Base-by-base conservation (phyloP, 1,140 invertebrate genomes). In the Procambarus virginalis region DNA sequence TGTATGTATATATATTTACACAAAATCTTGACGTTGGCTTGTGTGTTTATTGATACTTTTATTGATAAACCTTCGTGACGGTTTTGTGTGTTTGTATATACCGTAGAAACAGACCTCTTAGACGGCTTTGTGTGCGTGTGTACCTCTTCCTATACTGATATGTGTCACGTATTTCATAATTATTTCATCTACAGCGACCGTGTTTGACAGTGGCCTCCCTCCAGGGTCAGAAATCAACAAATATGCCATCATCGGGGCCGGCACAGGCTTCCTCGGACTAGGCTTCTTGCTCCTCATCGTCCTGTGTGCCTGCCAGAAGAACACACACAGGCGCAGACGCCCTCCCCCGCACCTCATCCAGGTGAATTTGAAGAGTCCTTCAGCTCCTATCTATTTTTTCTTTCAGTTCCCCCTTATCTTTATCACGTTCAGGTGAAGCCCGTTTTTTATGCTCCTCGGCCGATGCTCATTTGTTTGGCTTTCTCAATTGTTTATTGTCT, bases 191-290 rank as follows among this genome's bases (percentile, higher is more conserved):
- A 70, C 86, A 87, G 86, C 86, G 64, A 68, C 58, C 77, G 86
- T 87, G 86, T 64, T 77, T 87, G 86, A 87, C 68, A 34, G 58
- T 70, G 86, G 78, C 45, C 49, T 81, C 86, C 80, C 86, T 73
- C 68, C 86, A 89, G 86, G 86, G 22, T 89, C 86, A 12, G 96
- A 96, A 34, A 96, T 96, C 92, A 96, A 97, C 93, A 92, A 92
- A 75, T 92, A 91, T 93, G 95, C 95, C 92, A 95, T 97, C 90
- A 95, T 97, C 92, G 95, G 95, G 3, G 83, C 91, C 34, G 91
- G 91, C 55, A 95, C 95, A 58, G 96, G 96, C 3, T 94, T 94
- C 58, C 94, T 95, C 75, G 94, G 96, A 9, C 94, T 96, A 9
- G 94, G 95, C 8, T 92, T 94, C n/a, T 95, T 95, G 0, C 93